A percentile compares a stretch with the other conserved stretches of the same genome.
Conservation (phyloP, 64 coral and sea anemone species). For the Anthopleura sola region DNA sequence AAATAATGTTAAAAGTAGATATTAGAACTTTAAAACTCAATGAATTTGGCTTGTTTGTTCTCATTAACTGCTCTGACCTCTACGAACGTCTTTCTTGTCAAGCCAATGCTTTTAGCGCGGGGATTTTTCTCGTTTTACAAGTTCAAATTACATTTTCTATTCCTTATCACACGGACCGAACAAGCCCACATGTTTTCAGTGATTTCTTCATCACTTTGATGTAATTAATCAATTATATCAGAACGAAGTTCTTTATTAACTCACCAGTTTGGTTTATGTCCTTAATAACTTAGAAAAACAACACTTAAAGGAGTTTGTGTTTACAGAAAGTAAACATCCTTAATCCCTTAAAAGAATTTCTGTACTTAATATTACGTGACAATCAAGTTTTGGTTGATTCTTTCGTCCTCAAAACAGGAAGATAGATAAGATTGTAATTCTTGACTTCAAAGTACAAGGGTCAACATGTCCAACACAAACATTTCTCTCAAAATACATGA, state of each 20-base stretch:
- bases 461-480: not conserved
- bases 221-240: not conserved
- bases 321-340: not conserved
- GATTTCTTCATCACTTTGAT: not conserved
- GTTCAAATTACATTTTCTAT: slow-evolving; percentile 1
- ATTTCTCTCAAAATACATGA: not conserved
- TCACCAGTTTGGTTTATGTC: not conserved
- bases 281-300: not conserved
- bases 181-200: not conserved
- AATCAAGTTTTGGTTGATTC: not conserved
- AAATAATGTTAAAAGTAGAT: not conserved
- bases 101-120: not conserved
- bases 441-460: not conserved
- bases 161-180: not conserved
- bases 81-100: not conserved
- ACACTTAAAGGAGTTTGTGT: not conserved
- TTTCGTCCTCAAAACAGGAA: not conserved
- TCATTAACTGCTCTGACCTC: not conserved
- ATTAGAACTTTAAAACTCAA: not conserved
- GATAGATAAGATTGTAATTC: not conserved
- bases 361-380: not conserved
- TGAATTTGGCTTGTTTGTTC: not conserved
- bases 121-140: not conserved
- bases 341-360: not conserved
- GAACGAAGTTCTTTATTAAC: not conserved